Base-by-base conservation (phyloP, 2,797 vertebrate genomes). In the Mus caroli region DNA sequence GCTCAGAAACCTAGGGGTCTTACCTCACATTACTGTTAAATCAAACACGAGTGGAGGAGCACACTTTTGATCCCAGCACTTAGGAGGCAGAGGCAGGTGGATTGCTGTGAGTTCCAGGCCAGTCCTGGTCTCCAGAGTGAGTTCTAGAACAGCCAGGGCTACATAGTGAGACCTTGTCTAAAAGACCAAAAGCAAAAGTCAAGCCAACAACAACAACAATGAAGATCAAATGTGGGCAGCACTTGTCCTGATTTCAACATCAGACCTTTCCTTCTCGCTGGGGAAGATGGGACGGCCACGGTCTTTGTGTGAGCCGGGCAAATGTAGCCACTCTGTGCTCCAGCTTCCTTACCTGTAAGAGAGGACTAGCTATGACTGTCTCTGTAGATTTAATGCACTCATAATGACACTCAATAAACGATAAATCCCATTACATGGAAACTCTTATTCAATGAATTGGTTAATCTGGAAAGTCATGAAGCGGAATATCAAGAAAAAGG, bases 351-450 rank as follows among this genome's bases (percentile, higher is more conserved):
- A 84, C 64, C 93, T 85, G 34, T 88, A 91, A 95, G 96, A 85
- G 58, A 85, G 69, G 56, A 10, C 88, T 19, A 83, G 52, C 62
- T 91, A 60, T 83, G 50, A 15, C 64, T 91, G 92, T 67, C 58
- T 96, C 67, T 83, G 17, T 76, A 82, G 69, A 89, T 79, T 94
- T 88, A 96, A 96, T 77, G 77, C 52, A 87, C n/a, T 94, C 75
- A 94, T 87, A 90, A 90, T 28, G 52, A 77, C n/a, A 94, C 22
- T 75, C 71, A 92, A 67, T 90, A 92, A 92, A 87, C 93, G 85
- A 97, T 92, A 97, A 97, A 95, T 94, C 67, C 79, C 90, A 92
- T 92, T 85, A 92, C 37, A 88, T 28, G 91, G 71, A 77, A 95
- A 86, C 26, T 90, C 67, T 93, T 73, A 88, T 83, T 86, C 67